Conservation (phyloP, 2,888 invertebrate species). For the Torymus tubicola region DNA sequence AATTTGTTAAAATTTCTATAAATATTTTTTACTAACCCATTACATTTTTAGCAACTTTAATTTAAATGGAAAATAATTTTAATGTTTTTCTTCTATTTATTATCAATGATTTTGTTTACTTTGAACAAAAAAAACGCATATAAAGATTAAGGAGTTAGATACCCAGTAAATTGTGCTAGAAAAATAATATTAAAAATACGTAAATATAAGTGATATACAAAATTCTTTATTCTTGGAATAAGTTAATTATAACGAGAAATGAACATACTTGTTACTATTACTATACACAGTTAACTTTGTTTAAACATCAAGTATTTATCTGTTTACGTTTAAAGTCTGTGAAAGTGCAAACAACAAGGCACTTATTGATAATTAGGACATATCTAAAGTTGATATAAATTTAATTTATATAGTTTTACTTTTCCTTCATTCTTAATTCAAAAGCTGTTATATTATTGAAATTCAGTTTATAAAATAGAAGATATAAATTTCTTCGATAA, state of each 20-base stretch:
- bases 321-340: slow-evolving; percentile 24
- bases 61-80: too few species aligned
- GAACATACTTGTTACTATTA: too few species aligned
- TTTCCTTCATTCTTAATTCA: slow-evolving; percentile 12
- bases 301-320: slow-evolving; percentile 14
- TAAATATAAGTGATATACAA: slow-evolving; percentile 26
- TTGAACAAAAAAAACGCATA: too few species aligned
- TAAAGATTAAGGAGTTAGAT: too few species aligned
- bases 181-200: neutral
- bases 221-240: slow-evolving; percentile 32
- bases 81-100: too few species aligned
- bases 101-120: too few species aligned
- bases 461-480: slow-evolving; percentile 2
- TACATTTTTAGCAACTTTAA: too few species aligned
- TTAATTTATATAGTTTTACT: slow-evolving; percentile 6
- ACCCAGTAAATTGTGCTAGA: neutral
- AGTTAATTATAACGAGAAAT: slow-evolving; percentile 22
- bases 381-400: slow-evolving; percentile 8
- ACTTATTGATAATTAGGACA: slow-evolving; percentile 34
- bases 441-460: neutral
- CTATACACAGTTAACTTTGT: too few species aligned
- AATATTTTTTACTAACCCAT: too few species aligned
- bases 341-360: slow-evolving; percentile 40
- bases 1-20: too few species aligned
- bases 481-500: neutral